These are phyloP conservation scores for Rhagium mordax DNA, from an alignment of 2,888 invertebrate genomes.

Conservation along the genomic window DNA sequence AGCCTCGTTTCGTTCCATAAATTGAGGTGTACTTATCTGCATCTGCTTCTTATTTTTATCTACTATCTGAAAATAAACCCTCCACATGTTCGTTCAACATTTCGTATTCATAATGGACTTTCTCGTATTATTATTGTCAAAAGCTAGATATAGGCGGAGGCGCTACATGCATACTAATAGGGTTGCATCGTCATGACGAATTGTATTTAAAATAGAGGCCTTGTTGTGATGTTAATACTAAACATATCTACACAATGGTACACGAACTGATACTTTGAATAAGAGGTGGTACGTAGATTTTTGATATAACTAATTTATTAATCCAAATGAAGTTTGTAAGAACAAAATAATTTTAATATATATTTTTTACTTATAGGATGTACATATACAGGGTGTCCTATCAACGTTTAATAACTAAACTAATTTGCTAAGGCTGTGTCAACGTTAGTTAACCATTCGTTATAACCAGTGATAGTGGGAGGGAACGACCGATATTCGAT, in stretches of 20 bases:
- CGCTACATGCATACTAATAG: conserved; percentile 47
- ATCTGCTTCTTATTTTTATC: background rate
- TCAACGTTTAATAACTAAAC: too few species aligned
- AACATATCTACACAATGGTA: background rate
- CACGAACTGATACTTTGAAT: background rate
- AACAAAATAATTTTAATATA: too few species aligned
- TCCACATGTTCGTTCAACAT: background rate
- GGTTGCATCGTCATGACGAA: conserved; percentile 35
- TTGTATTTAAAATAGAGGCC: conserved; percentile 43
- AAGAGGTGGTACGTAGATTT: too few species aligned
- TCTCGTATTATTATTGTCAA: conserved; percentile 20
- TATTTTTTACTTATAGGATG: too few species aligned
- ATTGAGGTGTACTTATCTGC: background rate
- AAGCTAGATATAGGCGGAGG: background rate
- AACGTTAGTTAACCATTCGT: too few species aligned
- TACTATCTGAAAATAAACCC: background rate
- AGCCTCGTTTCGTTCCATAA: background rate
- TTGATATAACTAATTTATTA: too few species aligned
- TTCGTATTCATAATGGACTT: conserved; percentile 13
- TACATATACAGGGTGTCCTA: too few species aligned
- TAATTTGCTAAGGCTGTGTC: too few species aligned
- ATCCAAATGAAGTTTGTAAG: too few species aligned
- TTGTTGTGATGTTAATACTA: background rate
- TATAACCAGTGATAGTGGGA: too few species aligned
- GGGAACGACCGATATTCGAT: too few species aligned